These are phyloP conservation scores for Beaufortia kweichowensis DNA, from an alignment of 2,113 vertebrate species.

Conservation along the genomic window DNA sequence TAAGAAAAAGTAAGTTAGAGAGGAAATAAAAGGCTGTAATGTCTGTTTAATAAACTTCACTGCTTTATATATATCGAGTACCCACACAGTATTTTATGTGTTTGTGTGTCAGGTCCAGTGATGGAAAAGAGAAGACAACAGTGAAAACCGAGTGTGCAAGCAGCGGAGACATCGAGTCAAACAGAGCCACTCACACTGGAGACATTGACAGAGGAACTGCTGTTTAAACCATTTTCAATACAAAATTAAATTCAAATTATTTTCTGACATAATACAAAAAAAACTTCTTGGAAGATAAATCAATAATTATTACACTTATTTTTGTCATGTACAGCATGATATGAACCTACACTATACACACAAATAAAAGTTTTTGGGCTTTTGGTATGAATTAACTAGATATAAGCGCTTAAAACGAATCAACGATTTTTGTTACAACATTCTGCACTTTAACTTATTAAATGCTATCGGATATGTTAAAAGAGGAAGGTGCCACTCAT, in stretches of 20 bases:
- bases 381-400: no score
- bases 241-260: neutral
- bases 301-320: no score
- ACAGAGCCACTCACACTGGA: constrained; percentile 70
- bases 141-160: constrained; percentile 76
- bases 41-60: neutral
- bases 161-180: constrained; percentile 71
- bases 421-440: no score
- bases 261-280: neutral
- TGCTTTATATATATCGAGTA: neutral
- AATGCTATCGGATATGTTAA: no score
- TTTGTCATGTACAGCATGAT: no score
- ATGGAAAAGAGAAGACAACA: constrained; percentile 81
- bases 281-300: neutral
- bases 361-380: no score
- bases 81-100: neutral
- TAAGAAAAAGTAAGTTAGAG: constrained; percentile 91
- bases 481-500: no score
- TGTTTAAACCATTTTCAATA: constrained; percentile 71
- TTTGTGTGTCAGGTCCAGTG: constrained; percentile 73
- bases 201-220: constrained; percentile 82
- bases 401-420: no score
- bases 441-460: no score
- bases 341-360: no score
- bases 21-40: neutral